Evolutionary conservation across 2,888 invertebrate species (phyloP).

Genomic region (Epinotia demarniana): DNA sequence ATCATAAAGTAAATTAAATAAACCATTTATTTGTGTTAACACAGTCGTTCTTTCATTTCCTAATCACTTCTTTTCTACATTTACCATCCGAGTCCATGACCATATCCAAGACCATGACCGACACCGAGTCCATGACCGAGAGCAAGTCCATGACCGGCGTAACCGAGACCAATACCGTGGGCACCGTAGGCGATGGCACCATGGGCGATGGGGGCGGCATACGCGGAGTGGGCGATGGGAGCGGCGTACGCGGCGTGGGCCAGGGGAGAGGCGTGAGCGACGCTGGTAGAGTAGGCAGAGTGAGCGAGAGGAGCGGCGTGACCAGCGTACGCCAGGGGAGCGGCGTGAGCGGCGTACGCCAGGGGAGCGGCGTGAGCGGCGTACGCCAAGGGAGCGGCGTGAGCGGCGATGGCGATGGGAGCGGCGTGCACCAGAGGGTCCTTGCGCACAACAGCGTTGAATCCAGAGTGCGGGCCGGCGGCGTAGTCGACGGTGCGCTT

Average conservation of each 20-base stretch:
- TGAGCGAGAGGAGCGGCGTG: constrained; percentile 36
- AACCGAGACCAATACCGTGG: constrained; percentile 33
- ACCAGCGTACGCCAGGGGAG: constrained; percentile 46
- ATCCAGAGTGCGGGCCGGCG: constrained; percentile 62
- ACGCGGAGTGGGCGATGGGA: constrained; percentile 43
- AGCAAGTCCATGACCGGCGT: constrained; percentile 30
- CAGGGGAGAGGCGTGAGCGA: constrained; percentile 45
- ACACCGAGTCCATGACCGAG: constrained; percentile 18
- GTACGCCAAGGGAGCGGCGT: constrained; percentile 67
- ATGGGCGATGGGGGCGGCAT: constrained; percentile 46
- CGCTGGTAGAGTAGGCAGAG: constrained; percentile 34
- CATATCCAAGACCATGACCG: constrained; percentile 35
- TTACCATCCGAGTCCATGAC: constrained; percentile 32
- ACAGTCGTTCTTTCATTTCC: constrained; percentile 17
- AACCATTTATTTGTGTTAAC: constrained; percentile 22
- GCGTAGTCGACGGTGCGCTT: constrained; percentile 68
- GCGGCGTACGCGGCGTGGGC: constrained; percentile 42
- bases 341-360: constrained; percentile 52
- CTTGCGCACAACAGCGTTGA: constrained; percentile 68
- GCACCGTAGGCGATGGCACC: constrained; percentile 46
- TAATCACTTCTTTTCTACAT: background rate
- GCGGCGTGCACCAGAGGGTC: constrained; percentile 53
- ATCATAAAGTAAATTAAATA: constrained; percentile 25
- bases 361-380: constrained; percentile 57
- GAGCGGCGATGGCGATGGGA: constrained; percentile 58